Base-by-base conservation (phyloP, 2,797 vertebrate genomes). In the Thaleichthys pacificus region DNA sequence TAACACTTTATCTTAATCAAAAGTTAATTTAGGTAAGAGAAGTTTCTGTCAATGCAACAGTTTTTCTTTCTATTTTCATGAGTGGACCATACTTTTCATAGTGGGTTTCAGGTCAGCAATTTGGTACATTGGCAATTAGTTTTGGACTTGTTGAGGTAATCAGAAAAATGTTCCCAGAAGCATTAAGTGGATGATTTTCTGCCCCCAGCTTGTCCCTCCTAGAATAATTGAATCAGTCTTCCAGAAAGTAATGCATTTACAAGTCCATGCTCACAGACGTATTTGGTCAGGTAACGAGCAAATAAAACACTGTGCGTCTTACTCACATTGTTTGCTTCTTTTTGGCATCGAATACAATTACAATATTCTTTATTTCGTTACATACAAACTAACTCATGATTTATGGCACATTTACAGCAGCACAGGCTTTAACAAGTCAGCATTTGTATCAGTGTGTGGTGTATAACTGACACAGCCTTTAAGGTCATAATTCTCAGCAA, bases 81-180 rank as follows among this genome's bases (percentile, higher is more conserved):
- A 35, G 30, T 64, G 28, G 28, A 14, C 28, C 62, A 70, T 64
- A 61, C 28, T 19, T 61, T 75, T 67, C 72, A 74, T 72, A 80
- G 80, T 78, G 68, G 80, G 84, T 76, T 85, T 73, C 79, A 81
- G 84, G 84, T 87, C 83, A 87, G 26, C 24, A 21, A 71, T 71
- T 80, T 80, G 70, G 64, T 73, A 79, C 79, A 79, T 81, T 83
- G 24, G 79, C 80, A 86, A 87, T 88, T 84, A 88, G 77, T 61
- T 61, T 78, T 58, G 72, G 54, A 74, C 73, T 21, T 68, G 57
- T 72, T 66, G 42, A 79, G 77, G 79, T 77, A 79, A 86, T 86
- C 69, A 81, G 68, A 49, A 22, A 81, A 72, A 79, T 64, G 61
- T 57, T 82, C 82, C 75, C 72, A 61, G 61, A 64, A 69, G 69